A percentile compares a stretch with the other conserved stretches of the same genome.
Conservation (phyloP, 2,113 vertebrate genomes). For the Microcebus ravelobensis region DNA sequence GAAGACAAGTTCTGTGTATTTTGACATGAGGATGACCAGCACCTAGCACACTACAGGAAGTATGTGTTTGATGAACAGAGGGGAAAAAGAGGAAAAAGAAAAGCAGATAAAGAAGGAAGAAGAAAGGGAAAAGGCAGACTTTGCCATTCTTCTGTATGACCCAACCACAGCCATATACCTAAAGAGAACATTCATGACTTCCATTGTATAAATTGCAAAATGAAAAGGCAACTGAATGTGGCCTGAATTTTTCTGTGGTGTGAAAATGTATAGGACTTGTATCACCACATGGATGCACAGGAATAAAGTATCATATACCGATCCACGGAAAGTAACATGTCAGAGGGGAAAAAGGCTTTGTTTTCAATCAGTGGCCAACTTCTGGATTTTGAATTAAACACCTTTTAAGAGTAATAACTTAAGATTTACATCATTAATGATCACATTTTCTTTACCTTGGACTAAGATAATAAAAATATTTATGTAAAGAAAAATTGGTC, state of each 20-base stretch:
- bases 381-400: neutral
- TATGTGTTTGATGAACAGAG: neutral
- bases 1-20: rapidly evolving
- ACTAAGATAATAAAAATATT: neutral
- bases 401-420: neutral
- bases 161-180: neutral
- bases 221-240: neutral
- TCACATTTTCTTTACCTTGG: neutral
- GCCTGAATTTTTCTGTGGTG: neutral
- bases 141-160: neutral
- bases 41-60: rapidly evolving
- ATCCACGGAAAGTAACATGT: neutral
- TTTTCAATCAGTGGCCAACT: neutral
- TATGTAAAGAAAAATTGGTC: neutral
- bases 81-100: neutral
- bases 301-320: neutral
- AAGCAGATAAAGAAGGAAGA: rapidly evolving
- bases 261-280: neutral
- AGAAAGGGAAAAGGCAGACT: neutral
- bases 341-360: neutral
- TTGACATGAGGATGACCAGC: rapidly evolving
- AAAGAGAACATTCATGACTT: neutral
- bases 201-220: neutral
- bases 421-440: neutral
- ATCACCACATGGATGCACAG: neutral